phyloP scores from a whole-genome alignment of 2,113 vertebrate genomes.

The Megalops atlanticus region DNA sequence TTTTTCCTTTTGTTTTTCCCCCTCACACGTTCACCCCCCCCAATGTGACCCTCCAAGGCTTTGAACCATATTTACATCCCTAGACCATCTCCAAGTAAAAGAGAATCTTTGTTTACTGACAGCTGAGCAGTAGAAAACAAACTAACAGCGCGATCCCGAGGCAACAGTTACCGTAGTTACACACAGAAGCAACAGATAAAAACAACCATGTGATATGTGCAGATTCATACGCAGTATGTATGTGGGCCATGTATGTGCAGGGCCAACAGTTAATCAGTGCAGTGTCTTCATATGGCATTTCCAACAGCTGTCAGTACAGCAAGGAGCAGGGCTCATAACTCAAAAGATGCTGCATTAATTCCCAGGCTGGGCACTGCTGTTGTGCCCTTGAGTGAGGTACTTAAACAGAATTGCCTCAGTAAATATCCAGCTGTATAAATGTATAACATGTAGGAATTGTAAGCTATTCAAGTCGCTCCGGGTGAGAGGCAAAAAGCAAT shows the following conservation, averaged over 20 bases:
- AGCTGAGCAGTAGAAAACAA: neutral
- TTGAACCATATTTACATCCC: neutral
- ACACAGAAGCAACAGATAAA: neutral
- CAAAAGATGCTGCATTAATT: too few species aligned
- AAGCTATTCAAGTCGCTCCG: too few species aligned
- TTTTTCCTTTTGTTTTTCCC: constrained; percentile 25
- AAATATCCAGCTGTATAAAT: too few species aligned
- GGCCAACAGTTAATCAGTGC: neutral
- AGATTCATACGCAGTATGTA: neutral
- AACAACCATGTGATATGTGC: neutral
- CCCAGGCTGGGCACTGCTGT: too few species aligned
- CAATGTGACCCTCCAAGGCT: neutral
- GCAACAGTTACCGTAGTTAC: neutral
- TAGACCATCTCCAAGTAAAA: neutral
- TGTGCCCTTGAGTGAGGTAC: too few species aligned
- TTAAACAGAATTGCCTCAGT: too few species aligned
- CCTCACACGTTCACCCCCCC: neutral
- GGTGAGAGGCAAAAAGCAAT: too few species aligned
- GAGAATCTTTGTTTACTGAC: constrained; percentile 7
- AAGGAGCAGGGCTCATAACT: too few species aligned
- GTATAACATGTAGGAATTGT: too few species aligned
- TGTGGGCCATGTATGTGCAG: neutral
- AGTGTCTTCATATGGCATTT: neutral
- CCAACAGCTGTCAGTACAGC: neutral
- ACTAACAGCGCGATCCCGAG: neutral